Conservation (phyloP, 2,888 invertebrate species). For the Chrysina gloriosa region DNA sequence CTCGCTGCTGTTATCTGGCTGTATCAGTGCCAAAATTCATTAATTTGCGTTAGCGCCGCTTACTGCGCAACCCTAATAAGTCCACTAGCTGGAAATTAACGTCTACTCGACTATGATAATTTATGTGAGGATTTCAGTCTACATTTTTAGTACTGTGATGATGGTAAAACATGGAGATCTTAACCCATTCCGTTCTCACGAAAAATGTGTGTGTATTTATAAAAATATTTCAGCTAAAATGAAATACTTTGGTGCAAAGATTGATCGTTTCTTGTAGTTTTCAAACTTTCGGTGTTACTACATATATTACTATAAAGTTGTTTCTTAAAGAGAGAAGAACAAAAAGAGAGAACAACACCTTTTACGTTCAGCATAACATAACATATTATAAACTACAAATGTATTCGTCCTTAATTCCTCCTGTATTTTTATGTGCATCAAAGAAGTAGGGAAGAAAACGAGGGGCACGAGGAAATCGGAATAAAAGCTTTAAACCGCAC, state of each 20-base stretch:
- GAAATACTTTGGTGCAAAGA: no score
- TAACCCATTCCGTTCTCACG: no score
- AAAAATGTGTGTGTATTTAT: no score
- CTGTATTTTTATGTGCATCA: slow-evolving; percentile 5
- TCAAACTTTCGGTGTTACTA: no score
- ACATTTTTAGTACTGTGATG: slow-evolving; percentile 2
- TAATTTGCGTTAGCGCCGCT: slow-evolving; percentile 47
- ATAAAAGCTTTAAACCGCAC: slow-evolving; percentile 53
- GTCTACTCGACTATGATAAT: slow-evolving; percentile 47
- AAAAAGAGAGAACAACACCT: no score
- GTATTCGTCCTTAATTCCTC: slow-evolving; percentile 3
- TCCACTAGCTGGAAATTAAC: slow-evolving; percentile 49
- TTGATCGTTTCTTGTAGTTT: no score
- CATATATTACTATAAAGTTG: no score
- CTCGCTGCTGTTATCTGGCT: slow-evolving; percentile 42
- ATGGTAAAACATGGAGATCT: no score
- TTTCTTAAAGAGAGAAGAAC: no score
- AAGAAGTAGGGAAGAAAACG: slow-evolving; percentile 38
- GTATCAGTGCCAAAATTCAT: slow-evolving; percentile 49
- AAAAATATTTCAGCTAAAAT: no score
- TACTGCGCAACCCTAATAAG: slow-evolving; percentile 45
- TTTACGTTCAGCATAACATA: neutral
- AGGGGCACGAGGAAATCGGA: slow-evolving; percentile 36
- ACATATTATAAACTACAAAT: neutral
- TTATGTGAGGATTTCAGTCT: slow-evolving; percentile 43